Conservation (phyloP, 2,113 vertebrate genomes). For the Antigone vipio region DNA sequence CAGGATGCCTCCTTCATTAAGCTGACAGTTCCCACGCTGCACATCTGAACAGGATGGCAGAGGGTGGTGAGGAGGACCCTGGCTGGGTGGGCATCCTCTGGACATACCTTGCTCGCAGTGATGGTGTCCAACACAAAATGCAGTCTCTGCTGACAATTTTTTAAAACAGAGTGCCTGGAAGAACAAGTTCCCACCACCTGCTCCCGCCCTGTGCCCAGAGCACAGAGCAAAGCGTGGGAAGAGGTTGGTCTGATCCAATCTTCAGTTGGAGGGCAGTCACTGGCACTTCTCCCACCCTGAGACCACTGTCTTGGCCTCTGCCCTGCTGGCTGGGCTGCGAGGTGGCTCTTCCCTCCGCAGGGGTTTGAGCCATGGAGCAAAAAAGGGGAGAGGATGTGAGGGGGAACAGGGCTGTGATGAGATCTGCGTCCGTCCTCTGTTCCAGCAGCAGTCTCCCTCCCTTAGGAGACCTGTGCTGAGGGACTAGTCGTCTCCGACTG, state of each 20-base stretch:
- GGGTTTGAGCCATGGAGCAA: not conserved
- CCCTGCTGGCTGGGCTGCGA: accelerated
- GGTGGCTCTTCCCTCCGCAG: not conserved
- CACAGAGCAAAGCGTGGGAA: not conserved
- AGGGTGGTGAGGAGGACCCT: not conserved
- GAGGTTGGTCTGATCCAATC: not conserved
- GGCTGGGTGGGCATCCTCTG: not conserved
- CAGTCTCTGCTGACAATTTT: not conserved
- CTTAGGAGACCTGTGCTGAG: not conserved
- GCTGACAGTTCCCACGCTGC: not conserved
- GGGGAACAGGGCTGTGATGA: not conserved
- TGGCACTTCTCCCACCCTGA: not conserved
- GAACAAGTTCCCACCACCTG: not conserved
- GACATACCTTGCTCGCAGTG: accelerated
- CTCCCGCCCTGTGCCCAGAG: not conserved
- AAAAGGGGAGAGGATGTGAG: not conserved
- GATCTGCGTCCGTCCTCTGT: not conserved
- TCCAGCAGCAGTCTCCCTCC: not conserved
- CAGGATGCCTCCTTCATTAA: not conserved
- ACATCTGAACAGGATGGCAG: not conserved
- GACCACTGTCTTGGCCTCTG: not conserved
- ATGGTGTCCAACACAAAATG: not conserved
- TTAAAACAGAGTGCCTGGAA: not conserved
- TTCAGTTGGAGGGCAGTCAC: not conserved
- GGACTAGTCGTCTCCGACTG: not conserved